Percentiles rank a stretch among this genome's conserved stretches.
Evolutionary conservation across 2,888 invertebrate species (phyloP).

Genomic region (Buathra laborator): DNA sequence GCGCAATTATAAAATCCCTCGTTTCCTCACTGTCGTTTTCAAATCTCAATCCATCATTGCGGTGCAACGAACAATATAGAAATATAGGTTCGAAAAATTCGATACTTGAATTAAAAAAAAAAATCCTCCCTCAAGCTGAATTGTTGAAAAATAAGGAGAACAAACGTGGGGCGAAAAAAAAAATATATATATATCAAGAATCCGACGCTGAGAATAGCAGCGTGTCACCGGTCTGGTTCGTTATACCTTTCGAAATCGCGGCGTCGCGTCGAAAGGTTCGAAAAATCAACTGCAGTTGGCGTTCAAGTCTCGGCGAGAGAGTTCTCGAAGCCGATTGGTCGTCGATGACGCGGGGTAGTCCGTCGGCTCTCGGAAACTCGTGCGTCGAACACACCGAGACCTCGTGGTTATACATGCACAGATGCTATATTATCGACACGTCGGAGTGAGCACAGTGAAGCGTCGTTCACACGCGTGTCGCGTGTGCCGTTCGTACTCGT

Average conservation of each 20-base stretch:
- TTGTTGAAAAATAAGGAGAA: too few species aligned
- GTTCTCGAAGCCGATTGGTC: conserved; percentile 19
- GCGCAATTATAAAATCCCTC: too few species aligned
- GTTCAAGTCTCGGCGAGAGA: conserved; percentile 16
- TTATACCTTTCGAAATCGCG: conserved; percentile 39
- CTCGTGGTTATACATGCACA: neutral
- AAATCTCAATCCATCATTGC: too few species aligned
- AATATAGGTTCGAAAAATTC: too few species aligned
- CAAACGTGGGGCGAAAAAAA: neutral
- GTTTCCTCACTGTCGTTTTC: too few species aligned
- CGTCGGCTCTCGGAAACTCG: neutral
- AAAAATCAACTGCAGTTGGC: neutral
- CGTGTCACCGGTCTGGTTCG: too few species aligned
- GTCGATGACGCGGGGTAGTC: conserved; percentile 26
- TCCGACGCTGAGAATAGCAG: neutral
- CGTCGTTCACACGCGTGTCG: too few species aligned
- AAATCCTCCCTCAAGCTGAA: too few species aligned
- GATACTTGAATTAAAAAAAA: too few species aligned
- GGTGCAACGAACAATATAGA: too few species aligned
- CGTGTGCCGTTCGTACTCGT: too few species aligned
- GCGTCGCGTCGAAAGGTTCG: conserved; percentile 47
- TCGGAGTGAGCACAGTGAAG: too few species aligned
- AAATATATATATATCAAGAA: neutral
- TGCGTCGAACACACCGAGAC: neutral
- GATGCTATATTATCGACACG: neutral